phyloP scores from a whole-genome alignment of 1,140 invertebrate genomes.

The Vollenhovia emeryi region DNA sequence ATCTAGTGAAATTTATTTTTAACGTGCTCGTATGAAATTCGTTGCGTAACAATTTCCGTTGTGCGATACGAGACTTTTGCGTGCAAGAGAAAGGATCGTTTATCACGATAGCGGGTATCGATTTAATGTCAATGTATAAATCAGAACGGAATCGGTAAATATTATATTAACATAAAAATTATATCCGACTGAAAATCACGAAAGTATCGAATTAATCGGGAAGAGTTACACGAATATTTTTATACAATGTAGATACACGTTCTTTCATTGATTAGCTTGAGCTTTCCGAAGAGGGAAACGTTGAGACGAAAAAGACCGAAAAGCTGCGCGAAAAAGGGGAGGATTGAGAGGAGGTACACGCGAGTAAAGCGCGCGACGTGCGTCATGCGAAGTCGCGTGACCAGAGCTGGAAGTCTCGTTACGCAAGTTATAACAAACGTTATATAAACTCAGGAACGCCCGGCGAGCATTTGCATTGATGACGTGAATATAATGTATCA shows the following conservation, averaged over 20 bases:
- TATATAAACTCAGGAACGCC: conserved; percentile 82
- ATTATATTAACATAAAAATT: neutral
- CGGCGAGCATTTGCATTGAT: conserved; percentile 81
- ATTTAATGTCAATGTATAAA: conserved; percentile 35
- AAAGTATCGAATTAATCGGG: neutral
- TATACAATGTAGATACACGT: neutral
- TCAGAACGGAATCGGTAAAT: neutral
- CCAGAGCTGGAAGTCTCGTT: conserved; percentile 57
- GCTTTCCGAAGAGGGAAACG: neutral
- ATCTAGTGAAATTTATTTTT: neutral
- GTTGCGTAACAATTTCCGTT: conserved; percentile 25
- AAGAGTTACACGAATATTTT: neutral
- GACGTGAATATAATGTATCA: conserved; percentile 83
- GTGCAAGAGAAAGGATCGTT: neutral
- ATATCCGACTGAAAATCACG: neutral
- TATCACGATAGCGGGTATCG: conserved; percentile 29
- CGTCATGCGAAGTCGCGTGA: conserved; percentile 71
- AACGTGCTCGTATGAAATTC: neutral
- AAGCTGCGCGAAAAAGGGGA: neutral
- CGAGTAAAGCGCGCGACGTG: conserved; percentile 8
- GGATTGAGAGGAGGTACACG: neutral
- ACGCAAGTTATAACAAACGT: conserved; percentile 72
- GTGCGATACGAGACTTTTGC: neutral
- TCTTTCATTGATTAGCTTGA: neutral
- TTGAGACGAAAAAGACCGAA: neutral